Percentiles rank a stretch among this genome's conserved stretches.
Conservation (phyloP, 2,888 invertebrate genomes). For the Camponotus fellah region DNA sequence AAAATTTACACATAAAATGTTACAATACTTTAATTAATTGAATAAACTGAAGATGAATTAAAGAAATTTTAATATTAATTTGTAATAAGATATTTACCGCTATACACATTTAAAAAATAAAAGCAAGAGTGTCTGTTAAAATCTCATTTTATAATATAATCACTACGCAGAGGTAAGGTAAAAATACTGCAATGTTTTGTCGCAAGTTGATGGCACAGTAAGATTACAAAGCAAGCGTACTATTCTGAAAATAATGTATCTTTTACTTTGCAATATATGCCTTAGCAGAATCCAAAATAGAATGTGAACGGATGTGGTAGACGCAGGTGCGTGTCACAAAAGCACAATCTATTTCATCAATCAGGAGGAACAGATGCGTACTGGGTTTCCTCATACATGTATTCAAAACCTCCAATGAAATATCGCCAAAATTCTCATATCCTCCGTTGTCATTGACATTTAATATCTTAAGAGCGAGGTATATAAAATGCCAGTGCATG, state of each 20-base stretch:
- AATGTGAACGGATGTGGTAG: conserved; percentile 62
- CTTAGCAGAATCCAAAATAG: conserved; percentile 60
- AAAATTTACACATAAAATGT: neutral
- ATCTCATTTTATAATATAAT: neutral
- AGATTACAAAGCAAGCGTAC: conserved; percentile 16
- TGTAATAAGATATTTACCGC: neutral
- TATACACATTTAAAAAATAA: neutral
- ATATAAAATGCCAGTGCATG: conserved; percentile 34
- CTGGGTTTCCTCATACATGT: conserved; percentile 62
- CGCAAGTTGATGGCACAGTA: conserved; percentile 12
- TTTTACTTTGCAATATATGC: conserved; percentile 51
- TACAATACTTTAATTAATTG: neutral
- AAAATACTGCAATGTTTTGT: conserved; percentile 9
- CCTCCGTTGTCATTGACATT: conserved; percentile 42
- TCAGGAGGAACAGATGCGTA: conserved; percentile 82
- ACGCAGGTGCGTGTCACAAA: conserved; percentile 81
- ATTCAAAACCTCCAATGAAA: conserved; percentile 68
- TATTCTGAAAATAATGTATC: conserved; percentile 48
- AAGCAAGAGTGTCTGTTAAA: neutral
- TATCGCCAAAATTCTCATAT: conserved; percentile 42
- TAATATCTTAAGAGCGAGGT: conserved; percentile 51
- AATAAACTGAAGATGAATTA: neutral
- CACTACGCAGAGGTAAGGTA: neutral
- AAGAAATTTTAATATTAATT: neutral
- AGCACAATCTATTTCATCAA: conserved; percentile 83